phyloP scores from a whole-genome alignment of 2,888 invertebrate genomes.

The Osmoderma eremita region DNA sequence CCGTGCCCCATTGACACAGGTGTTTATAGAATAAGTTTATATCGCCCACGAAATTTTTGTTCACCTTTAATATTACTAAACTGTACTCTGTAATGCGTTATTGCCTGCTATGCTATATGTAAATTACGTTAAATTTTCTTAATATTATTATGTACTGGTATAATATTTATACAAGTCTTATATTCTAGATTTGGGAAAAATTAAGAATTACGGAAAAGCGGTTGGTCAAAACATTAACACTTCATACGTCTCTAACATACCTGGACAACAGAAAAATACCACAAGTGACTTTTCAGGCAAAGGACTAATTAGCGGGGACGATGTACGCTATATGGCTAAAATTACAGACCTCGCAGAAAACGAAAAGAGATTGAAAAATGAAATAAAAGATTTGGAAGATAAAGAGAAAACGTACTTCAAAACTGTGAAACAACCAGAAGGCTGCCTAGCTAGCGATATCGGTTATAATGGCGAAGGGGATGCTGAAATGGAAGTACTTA shows the following conservation, averaged over 20 bases:
- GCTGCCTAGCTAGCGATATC: conserved; percentile 51
- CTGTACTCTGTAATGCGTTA: no score
- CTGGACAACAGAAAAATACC: background rate
- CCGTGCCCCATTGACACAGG: conserved; percentile 14
- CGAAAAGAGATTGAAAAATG: conserved; percentile 70
- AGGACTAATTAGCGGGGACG: conserved; percentile 33
- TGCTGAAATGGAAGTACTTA: conserved; percentile 39
- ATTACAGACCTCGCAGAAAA: conserved; percentile 66
- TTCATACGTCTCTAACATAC: background rate
- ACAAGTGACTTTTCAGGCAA: no score
- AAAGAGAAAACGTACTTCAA: conserved; percentile 76
- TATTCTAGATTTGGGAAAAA: no score
- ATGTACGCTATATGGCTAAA: conserved; percentile 64
- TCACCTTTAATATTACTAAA: no score
- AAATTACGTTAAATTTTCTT: no score
- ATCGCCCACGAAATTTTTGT: no score
- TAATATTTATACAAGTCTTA: no score
- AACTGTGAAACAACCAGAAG: conserved; percentile 77
- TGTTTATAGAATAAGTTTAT: background rate
- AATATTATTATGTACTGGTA: no score
- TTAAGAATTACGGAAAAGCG: background rate
- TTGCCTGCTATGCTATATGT: no score
- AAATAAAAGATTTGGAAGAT: conserved; percentile 72
- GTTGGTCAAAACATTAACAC: background rate
- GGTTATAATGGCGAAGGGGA: conserved; percentile 25